These are phyloP conservation scores for Syrrhaptes paradoxus DNA, from an alignment of 2,113 vertebrate genomes.

Conservation along the genomic window DNA sequence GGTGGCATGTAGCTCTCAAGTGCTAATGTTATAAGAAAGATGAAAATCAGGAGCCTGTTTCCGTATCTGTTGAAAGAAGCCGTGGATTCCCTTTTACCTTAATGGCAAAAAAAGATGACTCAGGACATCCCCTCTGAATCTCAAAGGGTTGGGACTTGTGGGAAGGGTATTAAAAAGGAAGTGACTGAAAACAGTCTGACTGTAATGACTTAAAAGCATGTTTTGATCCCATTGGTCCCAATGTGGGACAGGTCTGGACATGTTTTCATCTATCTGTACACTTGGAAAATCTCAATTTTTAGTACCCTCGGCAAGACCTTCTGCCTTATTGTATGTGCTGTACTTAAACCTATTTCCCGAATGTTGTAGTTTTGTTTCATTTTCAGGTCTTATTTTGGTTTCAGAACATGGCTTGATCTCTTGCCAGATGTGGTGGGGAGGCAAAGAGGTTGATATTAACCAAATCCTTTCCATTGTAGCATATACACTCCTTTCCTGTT, in stretches of 20 bases:
- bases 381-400: not conserved
- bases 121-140: not conserved
- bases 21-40: not conserved
- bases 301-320: not conserved
- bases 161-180: not conserved
- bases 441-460: not conserved
- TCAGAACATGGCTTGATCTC: not conserved
- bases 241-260: not conserved
- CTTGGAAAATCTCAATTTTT: not conserved
- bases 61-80: not conserved
- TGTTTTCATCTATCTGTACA: not conserved
- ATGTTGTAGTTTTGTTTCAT: not conserved
- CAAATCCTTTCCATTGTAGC: not conserved
- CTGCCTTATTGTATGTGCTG: not conserved
- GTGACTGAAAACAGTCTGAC: not conserved
- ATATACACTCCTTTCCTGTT: not conserved
- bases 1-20: not conserved
- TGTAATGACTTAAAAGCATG: not conserved
- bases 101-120: not conserved
- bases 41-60: not conserved
- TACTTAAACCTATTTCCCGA: not conserved
- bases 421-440: not conserved
- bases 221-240: not conserved
- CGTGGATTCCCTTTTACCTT: not conserved
- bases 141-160: not conserved